These are phyloP conservation scores for Apis cerana DNA, from an alignment of 1,140 invertebrate genomes.

Conservation along the genomic window DNA sequence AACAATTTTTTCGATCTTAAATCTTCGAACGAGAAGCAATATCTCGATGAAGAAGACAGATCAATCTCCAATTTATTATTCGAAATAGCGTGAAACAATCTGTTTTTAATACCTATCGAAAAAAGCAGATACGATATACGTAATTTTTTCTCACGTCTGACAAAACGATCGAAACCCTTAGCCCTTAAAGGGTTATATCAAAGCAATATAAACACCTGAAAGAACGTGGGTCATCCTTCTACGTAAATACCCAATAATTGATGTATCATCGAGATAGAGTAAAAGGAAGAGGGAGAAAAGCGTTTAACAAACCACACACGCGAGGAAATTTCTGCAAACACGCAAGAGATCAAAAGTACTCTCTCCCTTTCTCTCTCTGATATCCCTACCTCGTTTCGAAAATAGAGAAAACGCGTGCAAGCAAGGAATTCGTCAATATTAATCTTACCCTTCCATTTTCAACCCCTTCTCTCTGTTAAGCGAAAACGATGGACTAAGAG, in stretches of 20 bases:
- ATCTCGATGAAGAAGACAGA: no score
- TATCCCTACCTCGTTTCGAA: neutral
- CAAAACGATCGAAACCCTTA: no score
- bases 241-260: neutral
- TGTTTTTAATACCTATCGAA: no score
- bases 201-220: neutral
- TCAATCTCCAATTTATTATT: no score
- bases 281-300: neutral
- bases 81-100: no score
- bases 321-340: constrained; percentile 37
- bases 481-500: neutral
- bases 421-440: constrained; percentile 42
- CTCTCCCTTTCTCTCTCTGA: neutral
- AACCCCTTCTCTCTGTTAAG: neutral
- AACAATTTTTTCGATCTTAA: no score
- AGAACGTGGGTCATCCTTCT: neutral
- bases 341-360: constrained; percentile 38
- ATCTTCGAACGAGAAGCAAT: no score
- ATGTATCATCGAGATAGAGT: neutral
- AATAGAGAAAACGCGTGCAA: constrained; percentile 1
- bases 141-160: no score
- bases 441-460: constrained; percentile 11
- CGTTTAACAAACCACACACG: constrained; percentile 22
- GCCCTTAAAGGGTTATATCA: neutral
- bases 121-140: no score